Conservation (phyloP, 2,113 vertebrate species). For the Gymnocephalus cernua region DNA sequence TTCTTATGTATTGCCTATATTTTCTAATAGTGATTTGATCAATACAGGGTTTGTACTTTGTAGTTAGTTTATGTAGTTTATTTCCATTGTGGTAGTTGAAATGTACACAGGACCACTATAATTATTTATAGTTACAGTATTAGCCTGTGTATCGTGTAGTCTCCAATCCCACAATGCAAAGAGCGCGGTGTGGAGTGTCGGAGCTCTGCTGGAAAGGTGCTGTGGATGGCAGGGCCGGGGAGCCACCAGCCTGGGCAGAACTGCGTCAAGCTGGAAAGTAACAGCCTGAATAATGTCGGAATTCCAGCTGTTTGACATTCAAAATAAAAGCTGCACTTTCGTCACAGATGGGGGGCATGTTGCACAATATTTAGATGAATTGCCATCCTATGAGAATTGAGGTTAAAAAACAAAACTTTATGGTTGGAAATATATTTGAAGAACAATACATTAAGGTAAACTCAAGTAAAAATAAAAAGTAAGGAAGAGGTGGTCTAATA, state of each 20-base stretch:
- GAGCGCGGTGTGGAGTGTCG: conserved; percentile 23
- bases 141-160: conserved; percentile 5
- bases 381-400: too few relatives aligned
- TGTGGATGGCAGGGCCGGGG: conserved; percentile 64
- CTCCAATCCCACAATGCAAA: conserved; percentile 77
- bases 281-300: background rate
- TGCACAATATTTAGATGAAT: background rate
- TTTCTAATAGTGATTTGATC: background rate
- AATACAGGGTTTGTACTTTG: background rate
- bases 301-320: background rate
- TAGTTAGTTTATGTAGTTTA: background rate
- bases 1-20: background rate
- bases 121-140: background rate
- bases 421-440: too few relatives aligned
- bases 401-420: too few relatives aligned
- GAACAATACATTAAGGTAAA: background rate
- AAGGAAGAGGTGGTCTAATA: too few relatives aligned
- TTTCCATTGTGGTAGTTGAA: background rate
- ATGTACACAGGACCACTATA: background rate
- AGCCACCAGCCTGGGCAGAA: conserved; percentile 48
- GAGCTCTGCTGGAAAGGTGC: conserved; percentile 53
- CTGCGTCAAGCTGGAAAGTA: conserved; percentile 19
- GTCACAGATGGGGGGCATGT: background rate
- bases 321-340: conserved; percentile 47
- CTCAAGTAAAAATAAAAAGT: background rate